Evolutionary conservation across 2,888 invertebrate species (phyloP).

Genomic region (Agriotes lineatus): DNA sequence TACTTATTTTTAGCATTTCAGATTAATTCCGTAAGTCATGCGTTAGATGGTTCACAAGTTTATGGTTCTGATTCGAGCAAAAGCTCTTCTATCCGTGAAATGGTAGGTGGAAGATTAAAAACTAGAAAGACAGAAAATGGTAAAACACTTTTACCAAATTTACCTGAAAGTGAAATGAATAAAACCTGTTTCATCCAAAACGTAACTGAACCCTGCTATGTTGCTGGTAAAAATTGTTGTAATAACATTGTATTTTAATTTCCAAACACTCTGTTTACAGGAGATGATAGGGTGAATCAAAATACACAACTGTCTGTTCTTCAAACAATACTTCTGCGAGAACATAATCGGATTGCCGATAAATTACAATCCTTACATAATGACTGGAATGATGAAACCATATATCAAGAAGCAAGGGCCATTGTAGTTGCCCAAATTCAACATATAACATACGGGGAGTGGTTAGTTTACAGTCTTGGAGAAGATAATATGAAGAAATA

Average conservation of each 20-base stretch:
- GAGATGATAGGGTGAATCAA: slow-evolving; percentile 79
- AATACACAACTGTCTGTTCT: slow-evolving; percentile 76
- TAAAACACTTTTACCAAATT: slow-evolving; percentile 13
- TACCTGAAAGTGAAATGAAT: not conserved
- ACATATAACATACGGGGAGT: slow-evolving; percentile 81
- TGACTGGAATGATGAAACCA: slow-evolving; percentile 74
- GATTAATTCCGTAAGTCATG: slow-evolving; percentile 25
- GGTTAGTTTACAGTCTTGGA: slow-evolving; percentile 77
- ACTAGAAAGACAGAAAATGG: not conserved
- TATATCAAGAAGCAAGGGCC: slow-evolving; percentile 77
- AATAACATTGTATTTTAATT: too few species aligned
- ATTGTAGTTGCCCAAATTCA: slow-evolving; percentile 75
- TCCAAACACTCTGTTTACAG: too few species aligned
- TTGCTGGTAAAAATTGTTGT: too few species aligned
- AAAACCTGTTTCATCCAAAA: not conserved
- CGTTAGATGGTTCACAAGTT: slow-evolving; percentile 12
- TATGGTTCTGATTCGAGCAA: slow-evolving; percentile 12
- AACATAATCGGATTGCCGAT: slow-evolving; percentile 79
- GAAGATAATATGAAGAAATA: slow-evolving; percentile 71
- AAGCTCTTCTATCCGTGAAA: not conserved
- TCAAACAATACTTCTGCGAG: slow-evolving; percentile 77
- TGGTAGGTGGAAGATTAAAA: slow-evolving; percentile 18
- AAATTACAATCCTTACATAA: slow-evolving; percentile 74
- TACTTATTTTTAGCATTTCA: not conserved
- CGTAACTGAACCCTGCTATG: slow-evolving; percentile 12